Conservation (phyloP, 2,888 invertebrate species). For the Exephanes ischioxanthus region DNA sequence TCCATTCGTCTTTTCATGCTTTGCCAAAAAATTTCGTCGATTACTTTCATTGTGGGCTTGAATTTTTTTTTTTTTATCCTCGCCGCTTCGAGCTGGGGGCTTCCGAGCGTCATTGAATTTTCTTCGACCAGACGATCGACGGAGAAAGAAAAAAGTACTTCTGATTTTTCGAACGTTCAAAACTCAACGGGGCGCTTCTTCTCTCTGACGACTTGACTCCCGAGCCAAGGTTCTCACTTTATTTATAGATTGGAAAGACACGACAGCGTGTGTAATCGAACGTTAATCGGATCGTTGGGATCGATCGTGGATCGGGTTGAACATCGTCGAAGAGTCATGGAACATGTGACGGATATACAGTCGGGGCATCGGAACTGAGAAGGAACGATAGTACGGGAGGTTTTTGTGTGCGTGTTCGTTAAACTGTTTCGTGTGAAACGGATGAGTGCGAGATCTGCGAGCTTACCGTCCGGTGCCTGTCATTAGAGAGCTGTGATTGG, state of each 20-base stretch:
- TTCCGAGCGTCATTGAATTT: neutral
- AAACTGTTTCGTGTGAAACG: neutral
- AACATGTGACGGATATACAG: neutral
- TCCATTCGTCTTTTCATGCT: neutral
- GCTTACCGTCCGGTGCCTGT: constrained; percentile 82
- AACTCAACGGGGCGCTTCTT: constrained; percentile 47
- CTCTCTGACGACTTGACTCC: constrained; percentile 58
- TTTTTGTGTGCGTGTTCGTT: constrained; percentile 8
- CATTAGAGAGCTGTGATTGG: constrained; percentile 84
- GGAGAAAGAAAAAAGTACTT: constrained; percentile 43
- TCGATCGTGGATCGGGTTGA: constrained; percentile 33
- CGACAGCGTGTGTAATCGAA: constrained; percentile 64
- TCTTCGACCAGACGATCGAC: neutral
- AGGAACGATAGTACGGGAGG: too few relatives aligned
- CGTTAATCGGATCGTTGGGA: constrained; percentile 57
- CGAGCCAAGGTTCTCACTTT: constrained; percentile 69
- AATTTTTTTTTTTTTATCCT: neutral
- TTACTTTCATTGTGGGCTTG: neutral
- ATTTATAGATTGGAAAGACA: constrained; percentile 60
- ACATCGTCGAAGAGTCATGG: constrained; percentile 24
- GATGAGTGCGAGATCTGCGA: constrained; percentile 7
- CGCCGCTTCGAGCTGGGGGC: neutral
- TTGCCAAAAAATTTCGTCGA: neutral
- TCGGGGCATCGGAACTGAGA: neutral
- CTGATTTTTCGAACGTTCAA: constrained; percentile 25